phyloP scores from a whole-genome alignment of 2,888 invertebrate genomes.

The Ormyrus thymus region DNA sequence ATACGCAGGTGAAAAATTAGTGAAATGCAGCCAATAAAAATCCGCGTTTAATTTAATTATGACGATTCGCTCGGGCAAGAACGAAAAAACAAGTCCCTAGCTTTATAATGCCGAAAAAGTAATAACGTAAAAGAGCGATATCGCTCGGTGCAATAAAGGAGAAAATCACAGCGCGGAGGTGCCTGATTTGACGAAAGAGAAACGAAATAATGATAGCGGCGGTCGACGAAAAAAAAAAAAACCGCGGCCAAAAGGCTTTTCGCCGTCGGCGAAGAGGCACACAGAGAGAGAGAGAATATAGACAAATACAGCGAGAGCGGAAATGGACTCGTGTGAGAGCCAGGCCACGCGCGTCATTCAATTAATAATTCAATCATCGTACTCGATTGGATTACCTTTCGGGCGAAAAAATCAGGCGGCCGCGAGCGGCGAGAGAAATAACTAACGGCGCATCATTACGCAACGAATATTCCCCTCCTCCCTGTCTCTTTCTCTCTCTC shows the following conservation, averaged over 20 bases:
- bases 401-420: conserved; percentile 61
- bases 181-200: conserved; percentile 3
- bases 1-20: background rate
- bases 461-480: conserved; percentile 51
- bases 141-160: background rate
- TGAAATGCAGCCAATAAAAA: conserved; percentile 15
- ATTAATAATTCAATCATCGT: conserved; percentile 74
- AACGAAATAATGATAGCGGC: too few species aligned
- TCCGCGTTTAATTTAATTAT: conserved; percentile 14
- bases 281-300: too few species aligned
- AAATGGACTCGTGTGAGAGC: background rate
- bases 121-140: background rate
- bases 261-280: conserved; percentile 7
- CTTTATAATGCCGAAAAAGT: background rate
- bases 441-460: conserved; percentile 65
- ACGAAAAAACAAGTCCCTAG: background rate
- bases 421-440: conserved; percentile 56
- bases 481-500: too few species aligned
- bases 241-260: background rate
- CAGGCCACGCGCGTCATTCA: conserved; percentile 67
- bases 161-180: background rate
- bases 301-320: background rate
- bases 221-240: background rate
- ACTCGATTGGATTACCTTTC: conserved; percentile 71
- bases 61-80: background rate